Evolutionary conservation across 2,113 vertebrate species (phyloP), one percentile per base, ranked within the genome.

Genomic region (Elanoides forficatus): DNA sequence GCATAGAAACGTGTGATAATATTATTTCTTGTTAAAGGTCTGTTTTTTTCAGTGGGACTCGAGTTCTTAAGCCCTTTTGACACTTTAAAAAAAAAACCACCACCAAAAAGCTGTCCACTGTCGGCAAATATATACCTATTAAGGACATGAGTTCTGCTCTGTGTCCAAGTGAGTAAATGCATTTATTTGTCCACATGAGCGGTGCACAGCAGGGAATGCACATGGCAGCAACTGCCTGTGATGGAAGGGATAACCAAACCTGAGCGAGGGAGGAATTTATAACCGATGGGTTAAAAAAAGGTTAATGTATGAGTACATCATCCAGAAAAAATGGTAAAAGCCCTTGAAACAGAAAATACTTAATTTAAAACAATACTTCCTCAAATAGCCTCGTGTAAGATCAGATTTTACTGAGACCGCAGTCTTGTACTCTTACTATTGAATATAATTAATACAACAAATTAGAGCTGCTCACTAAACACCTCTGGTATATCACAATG

Each of bases 381-480:
- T 94, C 68, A 45, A 30, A n/a, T 42, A 90, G 36, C 50, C 48
- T 72, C 14, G 34, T 0, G 0, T 40, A 29, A 93, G 27, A 48
- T 53, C 23, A 45, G 25, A 8, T 72, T 67, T 48, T 74, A 63
- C 65, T 15, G 74, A 87, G 58, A 96, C 84, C 3, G 1, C 81
- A 88, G 53, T 63, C 30, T 59, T 85, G 43, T 82, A 40, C 45
- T 63, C 36, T 34, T 84, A 29, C 81, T 92, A 36, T 32, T 80
- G 23, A 30, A 55, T 79, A 4, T 66, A 94, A 96, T 96, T 96
- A 96, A 82, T 91, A 52, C 16, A 72, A 72, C 89, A 91, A 94
- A 96, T 96, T 80, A 76, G 74, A 90, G 80, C 81, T 85, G 45
- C 34, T 76, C 2, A 4, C 56, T 73, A 65, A 95, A 76, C 81